Evolutionary conservation across 2,888 invertebrate genomes (phyloP).

Genomic region (Andrena marginata): DNA sequence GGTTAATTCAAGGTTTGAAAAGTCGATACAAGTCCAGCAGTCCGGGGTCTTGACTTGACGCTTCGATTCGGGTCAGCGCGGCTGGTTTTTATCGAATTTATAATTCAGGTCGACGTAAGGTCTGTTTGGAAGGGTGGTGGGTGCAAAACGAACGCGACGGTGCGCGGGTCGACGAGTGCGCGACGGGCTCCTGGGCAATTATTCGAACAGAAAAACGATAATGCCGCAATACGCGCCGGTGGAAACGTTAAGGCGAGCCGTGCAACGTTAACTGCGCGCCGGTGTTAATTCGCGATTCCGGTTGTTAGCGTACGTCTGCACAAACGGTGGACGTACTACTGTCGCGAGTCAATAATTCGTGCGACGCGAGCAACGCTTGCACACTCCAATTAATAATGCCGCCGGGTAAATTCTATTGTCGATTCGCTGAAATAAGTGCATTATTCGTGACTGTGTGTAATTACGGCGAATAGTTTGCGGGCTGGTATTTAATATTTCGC

Average conservation of each 20-base stretch:
- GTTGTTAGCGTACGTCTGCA: slow-evolving; percentile 21
- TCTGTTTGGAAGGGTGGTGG: slow-evolving; percentile 19
- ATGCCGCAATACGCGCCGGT: neutral
- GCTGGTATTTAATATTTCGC: neutral
- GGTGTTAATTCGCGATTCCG: slow-evolving; percentile 51
- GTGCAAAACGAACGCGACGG: slow-evolving; percentile 26
- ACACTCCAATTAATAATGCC: slow-evolving; percentile 42
- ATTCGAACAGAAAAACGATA: slow-evolving; percentile 43
- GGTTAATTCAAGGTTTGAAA: slow-evolving; percentile 16
- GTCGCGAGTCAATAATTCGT: slow-evolving; percentile 47
- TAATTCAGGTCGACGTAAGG: slow-evolving; percentile 36
- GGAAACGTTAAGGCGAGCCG: slow-evolving; percentile 19
- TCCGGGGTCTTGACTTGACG: slow-evolving; percentile 2
- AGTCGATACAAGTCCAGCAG: slow-evolving; percentile 13
- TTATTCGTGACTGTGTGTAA: slow-evolving; percentile 18
- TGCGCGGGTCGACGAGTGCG: neutral
- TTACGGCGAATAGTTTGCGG: neutral
- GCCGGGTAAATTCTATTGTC: slow-evolving; percentile 15
- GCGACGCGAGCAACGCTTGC: slow-evolving; percentile 28
- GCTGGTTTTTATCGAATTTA: slow-evolving; percentile 32
- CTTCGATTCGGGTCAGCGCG: slow-evolving; percentile 32
- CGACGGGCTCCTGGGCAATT: neutral
- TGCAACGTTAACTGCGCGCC: slow-evolving; percentile 5
- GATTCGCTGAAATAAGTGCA: neutral
- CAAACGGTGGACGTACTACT: slow-evolving; percentile 32